phyloP scores from a whole-genome alignment of 2,888 invertebrate species.

The Patella ulyssiponensis region DNA sequence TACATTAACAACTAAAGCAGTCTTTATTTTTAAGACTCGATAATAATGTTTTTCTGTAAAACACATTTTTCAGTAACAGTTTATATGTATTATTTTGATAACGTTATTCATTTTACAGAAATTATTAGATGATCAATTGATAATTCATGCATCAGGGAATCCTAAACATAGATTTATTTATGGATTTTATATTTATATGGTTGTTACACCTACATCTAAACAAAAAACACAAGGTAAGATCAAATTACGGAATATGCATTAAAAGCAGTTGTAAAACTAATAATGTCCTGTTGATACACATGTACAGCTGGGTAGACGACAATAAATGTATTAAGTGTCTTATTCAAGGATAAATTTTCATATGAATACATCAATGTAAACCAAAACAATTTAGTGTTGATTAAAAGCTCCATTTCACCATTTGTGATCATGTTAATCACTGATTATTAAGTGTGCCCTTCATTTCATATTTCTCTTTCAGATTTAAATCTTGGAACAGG shows the following conservation, averaged over 20 bases:
- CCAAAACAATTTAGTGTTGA: too few relatives aligned
- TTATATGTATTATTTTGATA: neutral
- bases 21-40: too few relatives aligned
- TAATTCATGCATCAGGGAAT: conserved; percentile 93
- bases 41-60: neutral
- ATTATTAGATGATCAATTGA: conserved; percentile 83
- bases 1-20: too few relatives aligned
- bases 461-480: neutral
- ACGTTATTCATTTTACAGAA: conserved; percentile 68
- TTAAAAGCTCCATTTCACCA: too few relatives aligned
- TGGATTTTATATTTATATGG: conserved; percentile 87
- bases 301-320: too few relatives aligned
- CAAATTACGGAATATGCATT: neutral
- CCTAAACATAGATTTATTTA: conserved; percentile 84
- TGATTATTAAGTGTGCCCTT: too few relatives aligned
- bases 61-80: neutral
- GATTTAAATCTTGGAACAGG: neutral
- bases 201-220: conserved; percentile 2
- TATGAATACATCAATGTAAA: too few relatives aligned
- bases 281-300: too few relatives aligned
- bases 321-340: too few relatives aligned
- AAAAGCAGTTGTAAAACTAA: too few relatives aligned
- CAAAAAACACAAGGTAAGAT: neutral
- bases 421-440: too few relatives aligned
- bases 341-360: too few relatives aligned